Conservation (phyloP, 2,888 invertebrate species). For the Pterostichus madidus region DNA sequence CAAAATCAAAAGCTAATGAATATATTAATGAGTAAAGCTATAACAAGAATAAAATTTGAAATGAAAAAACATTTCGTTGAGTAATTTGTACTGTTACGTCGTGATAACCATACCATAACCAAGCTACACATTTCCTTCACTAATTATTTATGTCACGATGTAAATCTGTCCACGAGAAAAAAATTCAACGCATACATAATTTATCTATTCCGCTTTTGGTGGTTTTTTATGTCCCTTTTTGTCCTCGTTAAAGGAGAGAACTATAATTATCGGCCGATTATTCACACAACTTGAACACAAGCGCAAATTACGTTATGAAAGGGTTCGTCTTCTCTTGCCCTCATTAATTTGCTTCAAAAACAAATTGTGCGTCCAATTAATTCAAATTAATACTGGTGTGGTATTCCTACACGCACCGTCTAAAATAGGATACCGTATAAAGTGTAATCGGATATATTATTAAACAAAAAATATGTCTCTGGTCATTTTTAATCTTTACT, state of each 20-base stretch:
- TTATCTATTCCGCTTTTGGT: conserved; percentile 33
- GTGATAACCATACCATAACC: neutral
- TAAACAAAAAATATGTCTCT: conserved; percentile 36
- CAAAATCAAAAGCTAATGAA: conserved; percentile 14
- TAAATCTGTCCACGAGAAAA: conserved; percentile 10
- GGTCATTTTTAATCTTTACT: conserved; percentile 25
- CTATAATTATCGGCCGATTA: conserved; percentile 38
- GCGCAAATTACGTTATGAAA: conserved; percentile 32
- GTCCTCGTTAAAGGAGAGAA: conserved; percentile 30
- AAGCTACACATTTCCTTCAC: conserved; percentile 25
- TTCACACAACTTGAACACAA: conserved; percentile 21
- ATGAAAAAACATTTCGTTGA: conserved; percentile 8
- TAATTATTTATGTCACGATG: conserved; percentile 33
- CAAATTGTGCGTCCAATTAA: conserved; percentile 49
- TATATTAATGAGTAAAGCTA: neutral
- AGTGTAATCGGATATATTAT: conserved; percentile 29
- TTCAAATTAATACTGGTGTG: conserved; percentile 44
- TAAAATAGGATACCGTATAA: conserved; percentile 13
- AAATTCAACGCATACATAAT: conserved; percentile 6
- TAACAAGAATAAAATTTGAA: neutral
- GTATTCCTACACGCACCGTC: conserved; percentile 3
- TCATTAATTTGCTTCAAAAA: conserved; percentile 37
- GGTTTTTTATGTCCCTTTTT: conserved; percentile 31
- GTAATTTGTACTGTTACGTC: conserved; percentile 5
- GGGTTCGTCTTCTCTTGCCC: conserved; percentile 36